These are phyloP conservation scores for Monopterus albus DNA, from an alignment of 2,113 vertebrate genomes.

Conservation along the genomic window DNA sequence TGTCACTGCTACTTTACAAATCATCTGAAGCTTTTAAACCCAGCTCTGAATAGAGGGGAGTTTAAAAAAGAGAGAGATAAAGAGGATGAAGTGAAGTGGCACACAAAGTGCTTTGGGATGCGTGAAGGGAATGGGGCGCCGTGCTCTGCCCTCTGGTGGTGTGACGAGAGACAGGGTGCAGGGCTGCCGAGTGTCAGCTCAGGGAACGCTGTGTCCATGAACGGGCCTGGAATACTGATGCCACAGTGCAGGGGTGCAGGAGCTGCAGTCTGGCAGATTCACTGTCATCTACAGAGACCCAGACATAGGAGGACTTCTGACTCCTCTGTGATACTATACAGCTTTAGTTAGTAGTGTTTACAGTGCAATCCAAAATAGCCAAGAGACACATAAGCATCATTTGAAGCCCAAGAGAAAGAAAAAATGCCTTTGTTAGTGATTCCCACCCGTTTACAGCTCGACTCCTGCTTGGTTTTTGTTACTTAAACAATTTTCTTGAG, in stretches of 20 bases:
- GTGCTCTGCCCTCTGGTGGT: conserved; percentile 70
- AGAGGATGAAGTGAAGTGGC: conserved; percentile 42
- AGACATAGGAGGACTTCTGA: conserved; percentile 3
- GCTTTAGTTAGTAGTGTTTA: accelerated
- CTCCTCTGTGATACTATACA: neutral
- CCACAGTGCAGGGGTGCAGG: conserved; percentile 74
- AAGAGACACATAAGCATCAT: neutral
- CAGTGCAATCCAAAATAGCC: neutral
- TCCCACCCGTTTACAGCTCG: neutral
- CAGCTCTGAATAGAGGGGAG: conserved; percentile 28
- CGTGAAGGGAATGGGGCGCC: conserved; percentile 24
- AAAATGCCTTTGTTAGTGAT: neutral
- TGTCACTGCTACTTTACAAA: conserved; percentile 31
- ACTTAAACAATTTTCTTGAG: no score
- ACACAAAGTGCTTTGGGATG: conserved; percentile 55
- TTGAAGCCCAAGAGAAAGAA: neutral
- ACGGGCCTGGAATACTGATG: conserved; percentile 82
- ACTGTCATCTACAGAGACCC: conserved; percentile 15
- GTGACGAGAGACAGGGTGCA: neutral
- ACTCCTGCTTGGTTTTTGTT: neutral
- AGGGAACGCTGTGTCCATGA: conserved; percentile 71
- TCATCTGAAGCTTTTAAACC: conserved; percentile 37
- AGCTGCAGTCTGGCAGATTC: conserved; percentile 70
- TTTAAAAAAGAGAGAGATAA: conserved; percentile 7
- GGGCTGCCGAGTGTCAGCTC: conserved; percentile 46